Evolutionary conservation across 2,888 invertebrate genomes (phyloP), one percentile per base, ranked within the genome.

Genomic region (Synanthedon tipuliformis): DNA sequence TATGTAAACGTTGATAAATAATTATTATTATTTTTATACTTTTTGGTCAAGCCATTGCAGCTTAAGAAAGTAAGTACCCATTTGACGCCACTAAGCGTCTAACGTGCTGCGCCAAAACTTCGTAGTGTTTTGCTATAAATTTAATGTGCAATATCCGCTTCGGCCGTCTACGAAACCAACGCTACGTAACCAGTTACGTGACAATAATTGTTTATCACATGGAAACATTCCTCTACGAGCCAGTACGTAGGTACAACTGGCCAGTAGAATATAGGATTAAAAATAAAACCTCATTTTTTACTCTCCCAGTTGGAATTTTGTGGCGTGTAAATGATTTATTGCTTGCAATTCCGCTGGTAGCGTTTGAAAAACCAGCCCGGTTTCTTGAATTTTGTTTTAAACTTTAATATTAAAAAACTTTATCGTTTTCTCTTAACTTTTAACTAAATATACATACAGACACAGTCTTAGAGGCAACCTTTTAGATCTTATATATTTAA

Each of bases 401-500:
- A 71, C 63, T 71, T 69, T 57, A 63, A 67, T 69, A 72, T 72
- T 71, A 69, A 72, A 71, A 71, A 73, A 73, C 64, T 73, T 65
- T 65, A 48, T 40, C 54, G 34, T 34, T 34, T 34, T 34, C 34
- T 34, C 2, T 34, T 34, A 34, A 34, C 34, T 34, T 34, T 10
- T 34, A 34, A 34, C 8, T 34, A 34, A 34, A 34, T 34, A 34
- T 34, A 34, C 34, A 34, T 34, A 34, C 10, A 10, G 34, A 10
- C 1, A 34, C 34, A 3, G 7, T 10, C 10, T 34, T 8, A 34
- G 34, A 34, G 3, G 23, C 23, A 23, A 23, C 4, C 23, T 23
- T n/a, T n/a, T 23, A 23, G 23, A 23, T 23, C 23, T 23, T 23
- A 23, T 23, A 23, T 23, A 23, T 1, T 23, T 23, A 23, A 23